Evolutionary conservation across 2,888 invertebrate species (phyloP).

Genomic region (Drosophila stalkeri): DNA sequence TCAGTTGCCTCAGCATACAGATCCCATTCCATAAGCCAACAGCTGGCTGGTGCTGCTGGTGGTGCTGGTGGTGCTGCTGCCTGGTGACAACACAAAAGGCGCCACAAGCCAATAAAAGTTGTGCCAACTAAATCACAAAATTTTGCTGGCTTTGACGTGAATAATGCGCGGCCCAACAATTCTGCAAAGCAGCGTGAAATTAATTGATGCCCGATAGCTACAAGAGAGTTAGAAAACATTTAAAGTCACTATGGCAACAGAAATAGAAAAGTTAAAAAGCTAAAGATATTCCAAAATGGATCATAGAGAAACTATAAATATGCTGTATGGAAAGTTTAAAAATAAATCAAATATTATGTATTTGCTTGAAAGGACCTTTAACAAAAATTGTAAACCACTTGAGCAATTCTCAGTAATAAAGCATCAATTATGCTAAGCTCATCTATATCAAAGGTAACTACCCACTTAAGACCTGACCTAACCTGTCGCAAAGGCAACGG

Average conservation of each 20-base stretch:
- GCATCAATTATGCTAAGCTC: constrained; percentile 35
- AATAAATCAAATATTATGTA: not conserved
- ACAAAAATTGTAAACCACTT: not conserved
- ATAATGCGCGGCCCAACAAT: constrained; percentile 49
- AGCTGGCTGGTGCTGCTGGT: constrained; percentile 22
- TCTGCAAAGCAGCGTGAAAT: constrained; percentile 52
- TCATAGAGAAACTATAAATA: not conserved
- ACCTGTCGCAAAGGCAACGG: constrained; percentile 26
- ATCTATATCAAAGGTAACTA: constrained; percentile 19
- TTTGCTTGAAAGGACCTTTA: not conserved
- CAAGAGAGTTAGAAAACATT: not conserved
- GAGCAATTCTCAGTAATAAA: constrained; percentile 11
- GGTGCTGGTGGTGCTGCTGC: constrained; percentile 42
- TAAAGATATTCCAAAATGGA: not conserved
- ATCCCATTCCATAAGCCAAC: not conserved
- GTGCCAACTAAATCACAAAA: constrained; percentile 63
- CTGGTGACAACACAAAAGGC: constrained; percentile 58
- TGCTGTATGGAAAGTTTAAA: no score
- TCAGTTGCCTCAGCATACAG: constrained; percentile 1
- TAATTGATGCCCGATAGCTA: constrained; percentile 51
- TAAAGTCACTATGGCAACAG: constrained; percentile 9
- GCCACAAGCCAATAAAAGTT: constrained; percentile 76
- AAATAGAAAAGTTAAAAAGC: not conserved
- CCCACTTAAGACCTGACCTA: constrained; percentile 31
- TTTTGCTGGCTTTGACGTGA: constrained; percentile 62